Evolutionary conservation across 2,113 vertebrate species (phyloP), one percentile per base, ranked within the genome.

Genomic region (Apeltes quadracus): DNA sequence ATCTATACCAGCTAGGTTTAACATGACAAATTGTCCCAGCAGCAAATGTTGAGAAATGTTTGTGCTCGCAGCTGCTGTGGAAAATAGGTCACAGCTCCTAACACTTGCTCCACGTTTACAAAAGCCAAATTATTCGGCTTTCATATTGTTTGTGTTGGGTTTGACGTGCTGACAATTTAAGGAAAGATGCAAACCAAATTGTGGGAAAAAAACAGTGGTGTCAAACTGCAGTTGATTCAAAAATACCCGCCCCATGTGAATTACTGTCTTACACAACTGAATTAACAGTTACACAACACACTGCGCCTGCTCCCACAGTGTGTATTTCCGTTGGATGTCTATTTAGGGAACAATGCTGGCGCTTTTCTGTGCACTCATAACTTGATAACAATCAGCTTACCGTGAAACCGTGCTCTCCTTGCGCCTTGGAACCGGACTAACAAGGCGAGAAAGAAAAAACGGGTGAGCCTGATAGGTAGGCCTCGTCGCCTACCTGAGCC

Each of bases 321-420:
- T 62, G 22, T 12, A 43, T 76, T 36, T 74, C 73, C 38, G 20
- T 57, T 55, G 29, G 48, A 34, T 57, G 54, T 79, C 81, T 78
- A 83, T 78, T 89, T 85, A 73, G 38, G 75, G 69, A 76, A 70
- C 67, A 27, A 44, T 75, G 67, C 56, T 34, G 9, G 29, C 48
- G 18, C 78, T 69, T 82, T 80, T 71, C 72, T 75, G 71, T 72
- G 69, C 77, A 69, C 78, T 54, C 54, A 79, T 82, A 86, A 78
- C 82, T 78, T 74, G 56, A 82, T 81, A 84, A 78, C 43, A 69
- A 65, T 87, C 75, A 61, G 76, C 69, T 84, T 79, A 76, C 81
- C 80, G 23, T 78, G 85, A 85, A 85, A 90, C 82, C 75, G 53
- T 62, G 83, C 56, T 72, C 80, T 79, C 16, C 41, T 51, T 20